Percentiles rank a stretch among this genome's conserved stretches.
These are phyloP conservation scores for Rhinolophus sinicus DNA, from an alignment of 2,113 vertebrate species.

Conservation along the genomic window DNA sequence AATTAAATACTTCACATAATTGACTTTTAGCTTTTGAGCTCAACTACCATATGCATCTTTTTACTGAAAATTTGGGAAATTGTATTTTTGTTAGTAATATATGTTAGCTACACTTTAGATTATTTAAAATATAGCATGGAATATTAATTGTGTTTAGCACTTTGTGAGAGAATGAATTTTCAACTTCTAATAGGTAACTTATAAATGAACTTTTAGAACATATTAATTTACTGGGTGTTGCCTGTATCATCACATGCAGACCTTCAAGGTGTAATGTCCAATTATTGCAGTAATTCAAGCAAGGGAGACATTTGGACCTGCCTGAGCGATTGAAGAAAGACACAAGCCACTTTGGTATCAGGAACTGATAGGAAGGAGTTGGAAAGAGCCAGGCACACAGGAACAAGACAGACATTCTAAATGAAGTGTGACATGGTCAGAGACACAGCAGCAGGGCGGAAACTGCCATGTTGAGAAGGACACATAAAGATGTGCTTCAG, in stretches of 20 bases:
- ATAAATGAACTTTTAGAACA: neutral
- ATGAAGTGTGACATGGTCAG: neutral
- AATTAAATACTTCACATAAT: neutral
- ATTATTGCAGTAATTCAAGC: neutral
- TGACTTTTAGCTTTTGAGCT: neutral
- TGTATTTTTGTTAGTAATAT: neutral
- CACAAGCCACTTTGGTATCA: neutral
- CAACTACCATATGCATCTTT: neutral
- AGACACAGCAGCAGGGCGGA: neutral
- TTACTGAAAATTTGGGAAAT: neutral
- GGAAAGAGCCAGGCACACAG: neutral
- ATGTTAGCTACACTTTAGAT: neutral
- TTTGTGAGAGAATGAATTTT: neutral
- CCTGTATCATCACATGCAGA: neutral
- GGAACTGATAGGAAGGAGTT: neutral
- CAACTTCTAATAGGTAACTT: conserved; percentile 18
- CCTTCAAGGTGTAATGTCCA: conserved; percentile 22
- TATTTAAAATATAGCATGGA: neutral
- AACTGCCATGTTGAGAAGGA: neutral
- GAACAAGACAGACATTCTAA: neutral
- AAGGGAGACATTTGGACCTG: neutral
- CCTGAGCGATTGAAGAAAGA: conserved; percentile 11
- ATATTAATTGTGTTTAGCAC: neutral
- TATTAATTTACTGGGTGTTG: neutral
- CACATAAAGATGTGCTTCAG: neutral